Percentiles rank a stretch among this genome's conserved stretches.
phyloP scores from a whole-genome alignment of 2,888 invertebrate genomes.

The Disparrhopalites patrizii region DNA sequence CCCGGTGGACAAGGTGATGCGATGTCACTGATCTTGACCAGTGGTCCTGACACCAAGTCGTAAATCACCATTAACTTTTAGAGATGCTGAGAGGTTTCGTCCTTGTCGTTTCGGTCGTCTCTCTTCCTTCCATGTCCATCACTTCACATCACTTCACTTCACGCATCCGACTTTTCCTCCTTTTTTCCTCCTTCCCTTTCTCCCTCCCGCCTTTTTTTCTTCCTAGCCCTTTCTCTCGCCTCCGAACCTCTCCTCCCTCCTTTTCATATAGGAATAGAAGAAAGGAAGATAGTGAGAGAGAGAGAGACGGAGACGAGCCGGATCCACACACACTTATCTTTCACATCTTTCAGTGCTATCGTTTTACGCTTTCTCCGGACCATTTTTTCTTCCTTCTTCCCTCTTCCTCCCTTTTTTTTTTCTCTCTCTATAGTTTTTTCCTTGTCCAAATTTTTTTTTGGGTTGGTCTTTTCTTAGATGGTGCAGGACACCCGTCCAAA shows the following conservation, averaged over 20 bases:
- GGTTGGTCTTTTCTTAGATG: too few species aligned
- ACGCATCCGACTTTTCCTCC: conserved; percentile 27
- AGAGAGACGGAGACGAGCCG: too few species aligned
- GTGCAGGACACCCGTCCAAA: too few species aligned
- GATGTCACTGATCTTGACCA: conserved; percentile 48
- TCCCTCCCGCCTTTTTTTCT: neutral
- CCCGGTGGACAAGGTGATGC: conserved; percentile 22
- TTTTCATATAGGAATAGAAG: too few species aligned
- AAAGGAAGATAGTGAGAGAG: too few species aligned
- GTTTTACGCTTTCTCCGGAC: conserved; percentile 25
- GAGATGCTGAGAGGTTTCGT: conserved; percentile 29
- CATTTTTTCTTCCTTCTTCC: conserved; percentile 5
- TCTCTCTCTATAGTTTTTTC: neutral
- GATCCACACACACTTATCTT: conserved; percentile 1
- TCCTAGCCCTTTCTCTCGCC: neutral
- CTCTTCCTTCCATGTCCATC: conserved; percentile 34
- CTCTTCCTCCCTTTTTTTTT: neutral
- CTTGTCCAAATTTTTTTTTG: too few species aligned
- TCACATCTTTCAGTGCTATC: conserved; percentile 22
- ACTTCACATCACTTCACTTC: conserved; percentile 25
- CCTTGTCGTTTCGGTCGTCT: conserved; percentile 10
- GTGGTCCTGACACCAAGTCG: conserved; percentile 46
- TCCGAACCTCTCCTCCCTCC: neutral
- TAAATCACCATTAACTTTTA: conserved; percentile 48
- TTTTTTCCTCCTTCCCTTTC: conserved; percentile 24